phyloP scores from a whole-genome alignment of 2,888 invertebrate genomes.

The Dryadula phaetusa region DNA sequence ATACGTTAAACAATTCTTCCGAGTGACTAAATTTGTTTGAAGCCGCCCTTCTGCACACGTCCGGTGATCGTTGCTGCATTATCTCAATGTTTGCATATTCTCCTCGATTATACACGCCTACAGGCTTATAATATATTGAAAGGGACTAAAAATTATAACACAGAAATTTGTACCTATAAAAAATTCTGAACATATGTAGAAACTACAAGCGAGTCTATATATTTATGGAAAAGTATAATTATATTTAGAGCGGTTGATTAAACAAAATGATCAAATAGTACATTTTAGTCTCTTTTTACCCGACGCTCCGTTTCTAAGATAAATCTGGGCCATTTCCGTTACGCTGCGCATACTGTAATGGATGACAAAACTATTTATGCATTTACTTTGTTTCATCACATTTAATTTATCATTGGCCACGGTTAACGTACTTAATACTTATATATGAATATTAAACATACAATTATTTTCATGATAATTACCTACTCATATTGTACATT shows the following conservation, averaged over 20 bases:
- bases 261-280: background rate
- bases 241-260: background rate
- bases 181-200: background rate
- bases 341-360: slow-evolving; percentile 15
- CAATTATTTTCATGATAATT: too few relatives aligned
- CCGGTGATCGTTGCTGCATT: slow-evolving; percentile 61
- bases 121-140: slow-evolving; percentile 51
- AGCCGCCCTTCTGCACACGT: slow-evolving; percentile 68
- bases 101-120: slow-evolving; percentile 76
- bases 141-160: slow-evolving; percentile 34
- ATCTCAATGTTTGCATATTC: slow-evolving; percentile 72
- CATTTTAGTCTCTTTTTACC: background rate
- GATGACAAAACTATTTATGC: background rate
- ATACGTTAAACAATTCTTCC: slow-evolving; percentile 83
- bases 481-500: background rate
- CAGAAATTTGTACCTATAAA: background rate
- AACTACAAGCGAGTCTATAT: background rate
- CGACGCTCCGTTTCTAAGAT: background rate
- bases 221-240: too few relatives aligned
- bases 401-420: background rate
- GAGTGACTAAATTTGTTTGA: slow-evolving; percentile 72
- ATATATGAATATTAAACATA: too few relatives aligned
- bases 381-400: background rate
- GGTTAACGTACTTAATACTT: background rate
- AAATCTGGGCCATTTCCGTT: slow-evolving; percentile 25